Base-by-base conservation (phyloP, 2,888 invertebrate genomes). In the Cryptus armator region DNA sequence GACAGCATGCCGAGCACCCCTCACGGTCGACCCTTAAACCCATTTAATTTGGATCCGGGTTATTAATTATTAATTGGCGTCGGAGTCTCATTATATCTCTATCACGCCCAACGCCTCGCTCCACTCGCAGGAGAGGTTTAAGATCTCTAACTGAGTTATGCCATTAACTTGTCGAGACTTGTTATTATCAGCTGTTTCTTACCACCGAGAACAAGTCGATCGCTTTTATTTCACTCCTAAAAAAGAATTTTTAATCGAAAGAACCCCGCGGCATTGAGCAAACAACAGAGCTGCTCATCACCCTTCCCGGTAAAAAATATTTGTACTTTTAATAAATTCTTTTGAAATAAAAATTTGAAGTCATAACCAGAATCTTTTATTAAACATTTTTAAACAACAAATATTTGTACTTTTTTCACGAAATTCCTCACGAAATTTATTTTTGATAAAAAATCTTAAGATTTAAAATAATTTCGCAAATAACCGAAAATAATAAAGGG, bases 61-160 rank as follows among this genome's bases (percentile, higher is more conserved):
- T 93, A 93, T 93, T 92, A 93, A 93, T 93, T 93, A 93, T 92
- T 93, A 93, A 93, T 93, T 92, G 93, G 90, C 90, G 90, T 81
- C 90, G 89, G 71, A 87, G 88, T 90, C 89, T 90, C 91, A 92
- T 93, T 92, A 93, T 92, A 92, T 92, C 92, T 92, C 91, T 91
- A 91, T 93, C 91, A 90, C 90, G 90, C 87, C 88, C 88, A 88
- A 90, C 91, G 90, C 91, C 91, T 90, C 89, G 88, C 86, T 78
- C 76, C 66, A 51, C 43, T 84, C 85, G 72, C 83, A 81, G 62
- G 51, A 46, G 16, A 48, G 32, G 56, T 5, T 59, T 29, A 29
- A 64, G 43, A 24, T 19, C 37, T 78, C 84, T 90, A 91, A 92
- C 88, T 87, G 87, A 88, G 88, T 92, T 92, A 91, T 74, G 87